These are phyloP conservation scores for Ecdyonurus torrentis DNA, from an alignment of 2,888 invertebrate species.

Conservation along the genomic window DNA sequence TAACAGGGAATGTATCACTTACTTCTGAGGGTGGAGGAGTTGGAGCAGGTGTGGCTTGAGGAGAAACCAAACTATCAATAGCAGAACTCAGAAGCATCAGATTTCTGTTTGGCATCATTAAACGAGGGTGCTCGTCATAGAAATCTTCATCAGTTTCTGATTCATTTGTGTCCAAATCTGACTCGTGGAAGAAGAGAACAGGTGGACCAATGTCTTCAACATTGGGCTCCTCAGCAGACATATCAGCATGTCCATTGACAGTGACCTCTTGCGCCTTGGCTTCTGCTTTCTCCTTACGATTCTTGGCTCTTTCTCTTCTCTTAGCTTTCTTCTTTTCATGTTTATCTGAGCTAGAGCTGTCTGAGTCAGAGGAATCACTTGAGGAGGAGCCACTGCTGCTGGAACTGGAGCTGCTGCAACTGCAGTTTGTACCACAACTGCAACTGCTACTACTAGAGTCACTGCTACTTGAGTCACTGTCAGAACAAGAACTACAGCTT, in stretches of 20 bases:
- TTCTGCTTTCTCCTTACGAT: conserved; percentile 30
- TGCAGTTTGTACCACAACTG: conserved; percentile 69
- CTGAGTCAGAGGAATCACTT: conserved; percentile 36
- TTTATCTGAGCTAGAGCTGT: conserved; percentile 35
- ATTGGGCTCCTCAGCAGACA: conserved; percentile 28
- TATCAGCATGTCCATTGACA: conserved; percentile 9
- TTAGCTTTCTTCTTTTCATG: not conserved
- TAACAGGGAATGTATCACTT: not conserved
- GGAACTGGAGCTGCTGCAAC: conserved; percentile 58
- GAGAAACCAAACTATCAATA: not conserved
- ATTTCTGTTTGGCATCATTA: not conserved
- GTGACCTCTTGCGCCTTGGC: conserved; percentile 20
- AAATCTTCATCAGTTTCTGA: conserved; percentile 79
- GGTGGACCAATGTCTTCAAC: conserved; percentile 24
- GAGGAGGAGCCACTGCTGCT: conserved; percentile 40
- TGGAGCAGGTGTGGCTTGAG: not conserved
- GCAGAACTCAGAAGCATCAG: not conserved
- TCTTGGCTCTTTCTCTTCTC: conserved; percentile 13
- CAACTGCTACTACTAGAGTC: conserved; percentile 59
- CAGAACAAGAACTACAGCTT: conserved; percentile 35
- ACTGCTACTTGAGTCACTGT: conserved; percentile 52
- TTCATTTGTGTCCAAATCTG: conserved; percentile 70
- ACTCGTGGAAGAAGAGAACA: conserved; percentile 53
- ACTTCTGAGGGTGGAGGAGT: not conserved
- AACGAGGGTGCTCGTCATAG: conserved; percentile 66